Conservation (phyloP, 2,888 invertebrate genomes). For the Ceraclea dissimilis region DNA sequence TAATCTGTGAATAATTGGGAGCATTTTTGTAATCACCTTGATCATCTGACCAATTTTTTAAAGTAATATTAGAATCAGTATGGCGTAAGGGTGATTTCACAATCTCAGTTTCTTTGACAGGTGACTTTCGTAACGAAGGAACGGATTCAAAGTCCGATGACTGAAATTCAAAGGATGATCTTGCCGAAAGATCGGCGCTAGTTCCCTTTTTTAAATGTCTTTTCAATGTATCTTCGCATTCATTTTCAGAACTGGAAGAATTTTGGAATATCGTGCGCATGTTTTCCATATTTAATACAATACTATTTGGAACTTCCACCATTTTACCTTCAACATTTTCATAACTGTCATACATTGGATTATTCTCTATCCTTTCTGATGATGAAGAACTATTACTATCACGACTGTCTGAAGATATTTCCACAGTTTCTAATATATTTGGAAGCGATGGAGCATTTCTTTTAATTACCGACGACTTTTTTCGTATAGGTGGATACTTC, state of each 20-base stretch:
- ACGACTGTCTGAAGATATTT: not conserved
- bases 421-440: slow-evolving; percentile 8
- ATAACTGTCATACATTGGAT: slow-evolving; percentile 15
- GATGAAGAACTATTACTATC: slow-evolving; percentile 10
- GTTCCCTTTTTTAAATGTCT: not conserved
- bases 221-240: not conserved
- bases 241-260: not conserved
- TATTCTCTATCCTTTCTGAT: slow-evolving; percentile 12
- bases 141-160: not conserved
- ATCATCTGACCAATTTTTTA: slow-evolving; percentile 18
- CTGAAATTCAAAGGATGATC: slow-evolving; percentile 12
- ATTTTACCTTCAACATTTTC: not conserved
- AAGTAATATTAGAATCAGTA: slow-evolving; percentile 19
- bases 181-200: slow-evolving; percentile 1
- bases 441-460: slow-evolving; percentile 9
- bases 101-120: slow-evolving; percentile 1
- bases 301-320: not conserved
- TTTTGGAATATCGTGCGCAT: not conserved
- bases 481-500: not conserved
- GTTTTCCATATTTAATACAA: no score
- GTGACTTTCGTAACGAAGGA: not conserved
- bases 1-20: slow-evolving; percentile 10
- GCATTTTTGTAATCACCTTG: slow-evolving; percentile 17
- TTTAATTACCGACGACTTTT: not conserved
- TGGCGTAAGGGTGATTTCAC: slow-evolving; percentile 8